Evolutionary conservation across 2,888 invertebrate genomes (phyloP).

Genomic region (Harmothoe impar): DNA sequence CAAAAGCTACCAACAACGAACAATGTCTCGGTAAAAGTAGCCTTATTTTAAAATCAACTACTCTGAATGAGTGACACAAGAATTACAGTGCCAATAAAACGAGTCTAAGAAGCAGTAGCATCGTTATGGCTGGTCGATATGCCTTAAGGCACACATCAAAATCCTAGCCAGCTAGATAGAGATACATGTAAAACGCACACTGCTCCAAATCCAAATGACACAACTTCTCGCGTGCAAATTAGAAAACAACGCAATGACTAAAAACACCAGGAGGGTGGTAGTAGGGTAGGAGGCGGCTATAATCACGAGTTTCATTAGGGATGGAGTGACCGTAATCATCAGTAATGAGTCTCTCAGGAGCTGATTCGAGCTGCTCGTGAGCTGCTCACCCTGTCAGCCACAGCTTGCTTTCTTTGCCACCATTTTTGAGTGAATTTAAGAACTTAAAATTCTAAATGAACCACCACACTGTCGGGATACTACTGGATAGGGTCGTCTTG

Average conservation of each 20-base stretch:
- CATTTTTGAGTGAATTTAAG: not conserved
- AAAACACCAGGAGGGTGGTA: not conserved
- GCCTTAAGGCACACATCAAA: not conserved
- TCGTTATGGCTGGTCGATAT: not conserved
- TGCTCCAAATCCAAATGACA: not conserved
- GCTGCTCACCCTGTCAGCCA: not conserved
- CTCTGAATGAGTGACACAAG: too few species aligned
- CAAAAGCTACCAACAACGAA: too few species aligned
- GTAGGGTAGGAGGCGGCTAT: not conserved
- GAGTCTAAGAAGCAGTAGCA: too few species aligned
- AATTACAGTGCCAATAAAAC: too few species aligned
- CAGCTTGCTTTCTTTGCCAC: not conserved
- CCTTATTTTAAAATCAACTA: too few species aligned
- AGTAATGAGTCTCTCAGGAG: not conserved
- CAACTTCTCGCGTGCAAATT: not conserved
- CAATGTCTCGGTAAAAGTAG: too few species aligned
- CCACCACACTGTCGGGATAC: too few species aligned
- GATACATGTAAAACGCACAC: not conserved
- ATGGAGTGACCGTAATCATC: not conserved
- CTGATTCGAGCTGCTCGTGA: conserved; percentile 18
- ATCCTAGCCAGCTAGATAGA: too few species aligned
- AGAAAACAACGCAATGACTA: not conserved
- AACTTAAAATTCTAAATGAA: too few species aligned
- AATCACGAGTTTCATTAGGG: not conserved
- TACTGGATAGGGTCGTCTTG: too few species aligned